Percentiles rank a stretch among this genome's conserved stretches.
Evolutionary conservation across 2,113 vertebrate genomes (phyloP).

Genomic region (Odontophorus gujanensis): DNA sequence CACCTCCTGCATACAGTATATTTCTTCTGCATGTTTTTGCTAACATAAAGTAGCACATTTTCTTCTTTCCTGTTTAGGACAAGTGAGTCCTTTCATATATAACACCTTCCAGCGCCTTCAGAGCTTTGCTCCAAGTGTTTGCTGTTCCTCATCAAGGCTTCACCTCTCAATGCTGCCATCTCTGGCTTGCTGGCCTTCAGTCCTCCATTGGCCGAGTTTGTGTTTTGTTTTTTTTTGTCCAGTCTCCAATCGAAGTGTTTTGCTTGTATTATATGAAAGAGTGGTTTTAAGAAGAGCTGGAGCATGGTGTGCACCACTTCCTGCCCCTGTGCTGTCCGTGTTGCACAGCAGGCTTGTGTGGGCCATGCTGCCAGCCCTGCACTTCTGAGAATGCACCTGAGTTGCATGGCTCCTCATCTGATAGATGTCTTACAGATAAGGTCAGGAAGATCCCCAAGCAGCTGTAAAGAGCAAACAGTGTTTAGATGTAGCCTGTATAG

Average conservation of each 20-base stretch:
- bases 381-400: not conserved
- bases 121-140: not conserved
- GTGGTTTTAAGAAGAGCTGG: slow-evolving; percentile 51
- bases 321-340: slow-evolving; percentile 27
- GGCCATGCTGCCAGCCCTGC: not conserved
- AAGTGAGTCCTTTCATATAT: not conserved
- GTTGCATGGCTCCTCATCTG: not conserved
- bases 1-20: not conserved
- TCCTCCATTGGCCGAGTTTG: not conserved
- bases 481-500: not conserved
- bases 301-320: slow-evolving; percentile 54
- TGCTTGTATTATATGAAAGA: not conserved
- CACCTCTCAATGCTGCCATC: not conserved
- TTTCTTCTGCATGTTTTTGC: slow-evolving; percentile 9
- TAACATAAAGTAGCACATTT: not conserved
- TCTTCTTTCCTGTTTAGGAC: not conserved
- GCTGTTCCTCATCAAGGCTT: not conserved
- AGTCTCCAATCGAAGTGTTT: not conserved
- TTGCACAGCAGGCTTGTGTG: not conserved
- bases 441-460: not conserved
- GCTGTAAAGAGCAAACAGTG: not conserved
- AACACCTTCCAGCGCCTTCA: not conserved
- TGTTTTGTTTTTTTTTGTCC: not conserved
- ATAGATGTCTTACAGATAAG: not conserved
- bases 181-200: not conserved